Base-by-base conservation (phyloP, 2,113 vertebrate species). In the Pomatostomus ruficeps region DNA sequence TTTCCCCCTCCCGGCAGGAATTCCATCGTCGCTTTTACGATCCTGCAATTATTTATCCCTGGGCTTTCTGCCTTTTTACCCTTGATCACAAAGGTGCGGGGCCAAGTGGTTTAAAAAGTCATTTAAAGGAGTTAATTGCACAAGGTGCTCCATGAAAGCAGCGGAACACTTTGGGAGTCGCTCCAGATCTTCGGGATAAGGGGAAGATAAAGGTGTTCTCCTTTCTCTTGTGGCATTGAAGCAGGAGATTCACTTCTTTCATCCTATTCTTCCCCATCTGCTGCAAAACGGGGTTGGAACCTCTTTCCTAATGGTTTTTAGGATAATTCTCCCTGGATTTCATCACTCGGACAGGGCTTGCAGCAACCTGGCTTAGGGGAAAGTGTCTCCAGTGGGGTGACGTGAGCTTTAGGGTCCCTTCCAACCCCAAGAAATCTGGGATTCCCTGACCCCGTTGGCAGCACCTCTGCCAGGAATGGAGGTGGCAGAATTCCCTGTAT, bases 31-130 rank as follows among this genome's bases (percentile, higher is more conserved):
- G 5, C 3, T 12, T 76, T 73, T 81, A 81, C 8, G 5, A 33
- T 18, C 42, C 31, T 63, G 20, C 45, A 38, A 2, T 65, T 57
- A 25, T 17, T 70, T 84, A 54, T 70, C 40, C 33, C 70, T 4
- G 73, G 38, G 35, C 6, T 74, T 36, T 54, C 33, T 74, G 38
- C 55, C 57, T 51, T 18, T 67, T 62, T 12, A 5, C 11, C 76
- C 31, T 79, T 62, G 35, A 75, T 52, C 61, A 67, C 35, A 42
- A 46, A 76, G 75, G 29, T 35, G 33, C 62, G 75, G 23, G 35
- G 35, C 4, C 0, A 0, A 33, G 45, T 36, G 0, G 0, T n/a
- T 74, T 59, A 26, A 84, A 51, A 73, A 35, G 77, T 66, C 7
- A 4, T 66, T 84, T 58, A 17, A 23, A 67, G 51, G 40, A 49